A percentile compares a stretch with the other conserved stretches of the same genome.
phyloP scores from a whole-genome alignment of 2,888 invertebrate genomes.

The Eupsilia transversa region DNA sequence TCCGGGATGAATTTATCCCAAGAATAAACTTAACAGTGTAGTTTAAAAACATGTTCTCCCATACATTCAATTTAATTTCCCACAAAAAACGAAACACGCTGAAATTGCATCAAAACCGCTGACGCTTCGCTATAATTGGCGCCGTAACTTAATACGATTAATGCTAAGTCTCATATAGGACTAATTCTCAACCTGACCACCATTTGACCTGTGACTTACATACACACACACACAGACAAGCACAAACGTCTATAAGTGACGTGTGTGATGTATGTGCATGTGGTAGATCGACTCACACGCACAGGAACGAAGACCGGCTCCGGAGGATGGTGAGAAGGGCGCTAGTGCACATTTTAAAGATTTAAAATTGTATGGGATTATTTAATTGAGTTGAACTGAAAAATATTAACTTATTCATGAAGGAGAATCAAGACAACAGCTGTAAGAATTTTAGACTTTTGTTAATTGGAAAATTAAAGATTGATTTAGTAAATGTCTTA shows the following conservation, averaged over 20 bases:
- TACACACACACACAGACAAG: constrained; percentile 54
- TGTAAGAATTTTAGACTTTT: not conserved
- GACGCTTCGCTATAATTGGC: constrained; percentile 35
- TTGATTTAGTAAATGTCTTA: too few relatives aligned
- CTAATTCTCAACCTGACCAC: constrained; percentile 67
- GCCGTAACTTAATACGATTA: constrained; percentile 50
- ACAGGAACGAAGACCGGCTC: constrained; percentile 48
- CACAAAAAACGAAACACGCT: constrained; percentile 6
- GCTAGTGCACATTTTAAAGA: constrained; percentile 39
- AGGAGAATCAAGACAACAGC: not conserved
- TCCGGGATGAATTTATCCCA: too few relatives aligned
- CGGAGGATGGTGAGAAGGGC: constrained; percentile 17
- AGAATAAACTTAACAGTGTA: too few relatives aligned
- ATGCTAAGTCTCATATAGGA: constrained; percentile 37
- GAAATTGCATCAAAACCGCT: constrained; percentile 34
- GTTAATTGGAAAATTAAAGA: not conserved
- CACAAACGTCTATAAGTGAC: constrained; percentile 26
- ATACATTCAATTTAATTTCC: too few relatives aligned
- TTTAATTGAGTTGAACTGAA: not conserved
- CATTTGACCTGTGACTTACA: constrained; percentile 73
- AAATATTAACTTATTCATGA: not conserved
- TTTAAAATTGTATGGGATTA: constrained; percentile 1
- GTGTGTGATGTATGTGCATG: constrained; percentile 23
- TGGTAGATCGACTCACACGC: constrained; percentile 48
- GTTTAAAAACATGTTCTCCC: too few relatives aligned